Evolutionary conservation across 2,888 invertebrate genomes (phyloP).

Genomic region (Acanthosepion pharaonis): DNA sequence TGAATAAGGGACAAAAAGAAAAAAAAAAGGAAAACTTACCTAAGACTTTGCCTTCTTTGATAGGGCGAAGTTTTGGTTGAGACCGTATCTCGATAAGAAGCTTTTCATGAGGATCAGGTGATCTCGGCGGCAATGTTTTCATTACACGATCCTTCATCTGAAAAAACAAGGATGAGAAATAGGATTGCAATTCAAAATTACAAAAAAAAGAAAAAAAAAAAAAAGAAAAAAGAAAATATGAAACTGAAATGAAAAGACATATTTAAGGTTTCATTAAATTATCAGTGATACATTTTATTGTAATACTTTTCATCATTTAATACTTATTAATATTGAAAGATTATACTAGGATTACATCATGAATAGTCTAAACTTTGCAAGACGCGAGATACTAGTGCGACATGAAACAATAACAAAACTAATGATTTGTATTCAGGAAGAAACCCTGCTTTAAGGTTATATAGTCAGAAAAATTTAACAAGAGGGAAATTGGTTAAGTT

Average conservation of each 20-base stretch:
- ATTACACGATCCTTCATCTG: constrained; percentile 68
- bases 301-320: no score
- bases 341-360: no score
- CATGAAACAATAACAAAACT: no score
- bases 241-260: not conserved
- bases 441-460: no score
- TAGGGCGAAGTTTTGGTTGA: constrained; percentile 62
- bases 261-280: not conserved
- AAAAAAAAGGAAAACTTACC: constrained; percentile 55
- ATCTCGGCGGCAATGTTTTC: constrained; percentile 61
- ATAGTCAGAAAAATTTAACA: no score
- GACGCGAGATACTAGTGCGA: no score
- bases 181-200: not conserved
- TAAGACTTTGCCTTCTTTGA: constrained; percentile 61
- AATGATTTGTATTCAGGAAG: no score
- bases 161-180: constrained; percentile 48
- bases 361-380: no score
- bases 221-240: not conserved
- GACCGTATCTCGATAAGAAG: constrained; percentile 68
- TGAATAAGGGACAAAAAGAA: constrained; percentile 33
- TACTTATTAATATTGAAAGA: no score
- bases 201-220: not conserved
- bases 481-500: no score
- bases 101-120: constrained; percentile 65
- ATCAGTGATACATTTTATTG: no score